phyloP scores from a whole-genome alignment of 2,797 vertebrate species.

The Mus spretus region DNA sequence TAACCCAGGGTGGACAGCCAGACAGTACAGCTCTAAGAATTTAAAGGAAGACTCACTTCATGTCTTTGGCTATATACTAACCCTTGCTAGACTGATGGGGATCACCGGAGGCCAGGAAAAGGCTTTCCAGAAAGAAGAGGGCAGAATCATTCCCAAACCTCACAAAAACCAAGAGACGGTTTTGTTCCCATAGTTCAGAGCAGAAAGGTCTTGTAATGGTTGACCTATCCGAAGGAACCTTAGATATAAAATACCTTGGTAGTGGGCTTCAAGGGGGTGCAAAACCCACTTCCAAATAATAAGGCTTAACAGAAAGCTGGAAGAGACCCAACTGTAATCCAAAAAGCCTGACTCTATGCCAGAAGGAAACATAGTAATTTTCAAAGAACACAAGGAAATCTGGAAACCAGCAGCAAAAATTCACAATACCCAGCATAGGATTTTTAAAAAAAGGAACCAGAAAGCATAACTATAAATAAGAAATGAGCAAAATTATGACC shows the following conservation, averaged over 20 bases:
- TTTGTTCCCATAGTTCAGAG: conserved; percentile 8
- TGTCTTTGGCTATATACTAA: not conserved
- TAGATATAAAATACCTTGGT: not conserved
- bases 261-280: not conserved
- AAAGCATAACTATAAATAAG: not conserved
- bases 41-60: not conserved
- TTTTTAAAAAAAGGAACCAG: not conserved
- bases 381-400: conserved; percentile 40
- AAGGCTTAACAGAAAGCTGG: conserved; percentile 14
- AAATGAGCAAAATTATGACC: conserved; percentile 4
- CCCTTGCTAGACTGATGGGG: not conserved
- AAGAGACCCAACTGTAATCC: not conserved
- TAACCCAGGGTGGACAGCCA: not conserved
- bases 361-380: not conserved
- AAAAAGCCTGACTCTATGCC: not conserved
- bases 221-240: not conserved
- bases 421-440: not conserved
- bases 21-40: not conserved
- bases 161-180: not conserved
- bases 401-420: not conserved
- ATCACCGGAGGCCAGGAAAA: not conserved
- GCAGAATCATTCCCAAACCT: not conserved
- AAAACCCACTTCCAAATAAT: not conserved
- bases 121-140: not conserved
- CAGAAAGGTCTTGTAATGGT: not conserved